A percentile compares a stretch with the other conserved stretches of the same genome.
phyloP scores from a whole-genome alignment of 1,140 invertebrate genomes.

The Lordiphosa mommai region DNA sequence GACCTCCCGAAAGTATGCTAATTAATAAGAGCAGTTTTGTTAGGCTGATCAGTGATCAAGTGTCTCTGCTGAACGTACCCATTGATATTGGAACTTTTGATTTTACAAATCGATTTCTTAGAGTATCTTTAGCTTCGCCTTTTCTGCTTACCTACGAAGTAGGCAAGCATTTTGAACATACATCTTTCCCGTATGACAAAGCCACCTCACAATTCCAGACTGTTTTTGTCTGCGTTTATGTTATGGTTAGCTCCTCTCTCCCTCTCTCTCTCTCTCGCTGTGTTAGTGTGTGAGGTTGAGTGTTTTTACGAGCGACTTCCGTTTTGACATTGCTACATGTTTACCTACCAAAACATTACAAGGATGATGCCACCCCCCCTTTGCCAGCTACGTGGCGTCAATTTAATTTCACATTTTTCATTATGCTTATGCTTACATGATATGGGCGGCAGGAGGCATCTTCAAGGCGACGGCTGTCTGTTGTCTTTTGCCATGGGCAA shows the following conservation, averaged over 20 bases:
- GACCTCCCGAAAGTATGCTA: no score
- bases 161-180: slow-evolving; percentile 57
- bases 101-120: neutral
- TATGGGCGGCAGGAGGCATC: neutral
- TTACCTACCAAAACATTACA: slow-evolving; percentile 75
- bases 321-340: slow-evolving; percentile 63
- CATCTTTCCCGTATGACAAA: no score
- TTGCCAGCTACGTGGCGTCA: slow-evolving; percentile 55
- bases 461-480: slow-evolving; percentile 20
- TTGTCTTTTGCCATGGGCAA: slow-evolving; percentile 66
- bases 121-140: no score
- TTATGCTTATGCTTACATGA: slow-evolving; percentile 55
- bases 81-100: no score
- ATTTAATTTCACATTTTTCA: slow-evolving; percentile 76
- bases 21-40: no score
- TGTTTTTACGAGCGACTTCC: slow-evolving; percentile 73
- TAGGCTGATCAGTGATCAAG: no score
- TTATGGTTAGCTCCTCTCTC: neutral
- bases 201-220: slow-evolving; percentile 36
- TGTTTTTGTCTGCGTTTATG: neutral
- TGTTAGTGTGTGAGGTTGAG: slow-evolving; percentile 30
- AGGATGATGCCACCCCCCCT: slow-evolving; percentile 37
- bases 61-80: no score
- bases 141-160: slow-evolving; percentile 13
- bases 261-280: slow-evolving; percentile 19